Evolutionary conservation across 2,888 invertebrate genomes (phyloP).

Genomic region (Caenorhabditis japonica): DNA sequence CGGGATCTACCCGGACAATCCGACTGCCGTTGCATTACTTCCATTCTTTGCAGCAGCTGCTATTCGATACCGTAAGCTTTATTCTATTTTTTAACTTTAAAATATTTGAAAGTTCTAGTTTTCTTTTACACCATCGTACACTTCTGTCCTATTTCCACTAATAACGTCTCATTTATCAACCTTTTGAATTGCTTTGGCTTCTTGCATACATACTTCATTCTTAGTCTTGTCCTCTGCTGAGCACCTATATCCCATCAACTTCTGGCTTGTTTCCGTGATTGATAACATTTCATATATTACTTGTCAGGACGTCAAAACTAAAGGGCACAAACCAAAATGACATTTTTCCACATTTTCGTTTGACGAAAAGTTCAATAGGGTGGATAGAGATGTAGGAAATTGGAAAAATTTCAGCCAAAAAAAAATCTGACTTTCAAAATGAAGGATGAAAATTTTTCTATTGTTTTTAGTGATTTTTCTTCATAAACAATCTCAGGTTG

Average conservation of each 20-base stretch:
- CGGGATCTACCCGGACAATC: constrained; percentile 53
- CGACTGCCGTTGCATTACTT: constrained; percentile 54
- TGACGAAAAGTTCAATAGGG: constrained; percentile 9
- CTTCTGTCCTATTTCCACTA: constrained; percentile 7
- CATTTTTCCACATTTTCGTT: constrained; percentile 24
- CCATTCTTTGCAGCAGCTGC: constrained; percentile 56
- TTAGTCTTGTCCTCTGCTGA: background rate
- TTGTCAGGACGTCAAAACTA: constrained; percentile 37
- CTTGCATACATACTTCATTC: no score
- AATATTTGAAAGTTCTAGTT: background rate
- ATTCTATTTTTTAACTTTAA: background rate
- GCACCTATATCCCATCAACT: constrained; percentile 9
- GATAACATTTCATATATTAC: constrained; percentile 54
- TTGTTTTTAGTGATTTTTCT: background rate
- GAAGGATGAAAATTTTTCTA: background rate
- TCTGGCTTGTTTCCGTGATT: constrained; percentile 46
- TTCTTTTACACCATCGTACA: constrained; percentile 1
- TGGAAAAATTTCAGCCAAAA: background rate
- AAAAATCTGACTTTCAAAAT: background rate
- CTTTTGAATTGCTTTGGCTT: constrained; percentile 23
- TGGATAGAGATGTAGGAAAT: constrained; percentile 25
- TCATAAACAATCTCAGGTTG: background rate
- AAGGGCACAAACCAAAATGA: constrained; percentile 19
- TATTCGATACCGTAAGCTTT: constrained; percentile 49
- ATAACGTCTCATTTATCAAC: constrained; percentile 31